Conservation (phyloP, 1,140 invertebrate species). For the Mylabris phalerata region DNA sequence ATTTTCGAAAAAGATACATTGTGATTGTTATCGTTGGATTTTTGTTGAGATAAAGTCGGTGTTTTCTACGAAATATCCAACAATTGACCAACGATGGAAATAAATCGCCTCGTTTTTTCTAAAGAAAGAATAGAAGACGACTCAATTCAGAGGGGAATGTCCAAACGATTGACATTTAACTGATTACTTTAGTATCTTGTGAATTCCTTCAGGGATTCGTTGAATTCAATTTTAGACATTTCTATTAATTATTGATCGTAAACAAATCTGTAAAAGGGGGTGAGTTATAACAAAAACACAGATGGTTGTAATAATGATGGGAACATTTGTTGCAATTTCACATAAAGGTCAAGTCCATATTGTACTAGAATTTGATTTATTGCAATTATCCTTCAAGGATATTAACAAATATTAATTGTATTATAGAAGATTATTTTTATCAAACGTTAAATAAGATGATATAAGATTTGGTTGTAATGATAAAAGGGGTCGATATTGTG, state of each 20-base stretch:
- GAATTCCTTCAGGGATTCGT: not conserved
- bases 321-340: conserved; percentile 17
- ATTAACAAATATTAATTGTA: conserved; percentile 1
- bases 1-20: not conserved
- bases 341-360: conserved; percentile 20
- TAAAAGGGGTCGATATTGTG: conserved; percentile 13
- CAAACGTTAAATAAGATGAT: conserved; percentile 3
- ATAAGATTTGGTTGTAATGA: conserved; percentile 7
- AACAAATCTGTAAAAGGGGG: too few relatives aligned
- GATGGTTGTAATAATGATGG: not conserved
- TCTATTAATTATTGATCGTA: too few relatives aligned
- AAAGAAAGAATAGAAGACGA: too few relatives aligned
- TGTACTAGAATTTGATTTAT: conserved; percentile 14
- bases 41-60: too few relatives aligned
- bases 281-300: not conserved
- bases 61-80: too few relatives aligned
- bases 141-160: too few relatives aligned
- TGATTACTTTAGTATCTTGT: too few relatives aligned
- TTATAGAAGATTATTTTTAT: conserved; percentile 3
- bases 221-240: not conserved
- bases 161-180: too few relatives aligned
- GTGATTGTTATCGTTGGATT: not conserved
- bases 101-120: too few relatives aligned
- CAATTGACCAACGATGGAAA: too few relatives aligned
- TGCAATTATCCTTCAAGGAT: not conserved